These are phyloP conservation scores for Carabus problematicus DNA, from an alignment of 2,888 invertebrate genomes.

Conservation along the genomic window DNA sequence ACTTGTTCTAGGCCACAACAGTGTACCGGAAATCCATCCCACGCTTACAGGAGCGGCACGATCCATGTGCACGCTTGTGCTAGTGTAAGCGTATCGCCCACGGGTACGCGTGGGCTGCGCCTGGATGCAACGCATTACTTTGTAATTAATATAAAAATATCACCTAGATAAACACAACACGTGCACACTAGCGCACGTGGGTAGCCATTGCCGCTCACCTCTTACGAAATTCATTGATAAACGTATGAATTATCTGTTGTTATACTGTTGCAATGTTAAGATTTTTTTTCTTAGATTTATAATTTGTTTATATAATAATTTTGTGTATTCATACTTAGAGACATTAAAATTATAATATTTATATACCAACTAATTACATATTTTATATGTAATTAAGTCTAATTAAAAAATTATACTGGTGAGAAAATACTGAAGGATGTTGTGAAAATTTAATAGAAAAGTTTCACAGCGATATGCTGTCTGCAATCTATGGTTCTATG, in stretches of 20 bases:
- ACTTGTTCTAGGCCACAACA: conserved; percentile 12
- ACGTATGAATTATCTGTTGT: conserved; percentile 1
- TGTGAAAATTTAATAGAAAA: no score
- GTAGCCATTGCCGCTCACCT: not conserved
- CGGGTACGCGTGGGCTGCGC: conserved; percentile 18
- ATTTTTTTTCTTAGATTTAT: not conserved
- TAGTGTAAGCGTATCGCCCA: not conserved
- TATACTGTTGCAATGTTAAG: conserved; percentile 12
- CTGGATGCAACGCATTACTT: conserved; percentile 37
- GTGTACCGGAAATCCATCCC: conserved; percentile 6
- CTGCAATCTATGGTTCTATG: no score
- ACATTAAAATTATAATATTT: not conserved
- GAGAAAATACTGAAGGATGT: no score
- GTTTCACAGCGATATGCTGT: no score
- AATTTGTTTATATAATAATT: not conserved
- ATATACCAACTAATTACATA: not conserved
- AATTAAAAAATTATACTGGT: no score
- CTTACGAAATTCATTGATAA: conserved; percentile 39
- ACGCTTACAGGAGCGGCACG: conserved; percentile 8
- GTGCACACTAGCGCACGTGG: conserved; percentile 24
- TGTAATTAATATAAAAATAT: conserved; percentile 42
- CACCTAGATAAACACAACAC: conserved; percentile 36
- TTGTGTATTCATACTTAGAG: no score
- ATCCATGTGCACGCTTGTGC: not conserved
- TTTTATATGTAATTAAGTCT: no score